A percentile compares a stretch with the other conserved stretches of the same genome.
phyloP scores from a whole-genome alignment of 2,888 invertebrate genomes.

The Meteorus cinctellus region DNA sequence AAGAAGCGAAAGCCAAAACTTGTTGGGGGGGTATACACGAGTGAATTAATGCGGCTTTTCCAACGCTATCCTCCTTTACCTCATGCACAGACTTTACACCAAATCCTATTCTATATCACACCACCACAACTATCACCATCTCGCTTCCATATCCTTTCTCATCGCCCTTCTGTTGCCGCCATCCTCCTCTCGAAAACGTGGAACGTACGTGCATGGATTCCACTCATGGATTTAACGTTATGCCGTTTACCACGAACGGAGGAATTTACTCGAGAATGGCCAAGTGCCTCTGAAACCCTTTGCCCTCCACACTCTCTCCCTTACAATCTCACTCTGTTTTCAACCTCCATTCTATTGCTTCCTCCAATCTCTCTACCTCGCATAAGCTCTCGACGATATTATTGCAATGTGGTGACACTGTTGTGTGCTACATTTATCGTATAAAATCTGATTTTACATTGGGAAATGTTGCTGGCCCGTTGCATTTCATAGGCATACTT shows the following conservation, averaged over 20 bases:
- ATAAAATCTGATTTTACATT: slow-evolving; percentile 51
- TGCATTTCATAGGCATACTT: neutral
- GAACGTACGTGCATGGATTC: slow-evolving; percentile 42
- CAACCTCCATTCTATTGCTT: slow-evolving; percentile 26
- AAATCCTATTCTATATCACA: slow-evolving; percentile 14
- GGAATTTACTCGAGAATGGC: slow-evolving; percentile 48
- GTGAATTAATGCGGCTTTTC: slow-evolving; percentile 39
- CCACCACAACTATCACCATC: neutral
- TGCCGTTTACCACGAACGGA: slow-evolving; percentile 46
- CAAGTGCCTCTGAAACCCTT: slow-evolving; percentile 31
- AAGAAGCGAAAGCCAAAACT: neutral
- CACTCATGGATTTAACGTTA: slow-evolving; percentile 50
- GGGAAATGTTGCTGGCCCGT: slow-evolving; percentile 3
- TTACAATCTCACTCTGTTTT: slow-evolving; percentile 21
- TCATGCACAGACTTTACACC: neutral
- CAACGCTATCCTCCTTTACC: slow-evolving; percentile 2
- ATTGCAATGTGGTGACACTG: slow-evolving; percentile 45
- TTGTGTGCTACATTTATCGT: slow-evolving; percentile 48
- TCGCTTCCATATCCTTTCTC: neutral
- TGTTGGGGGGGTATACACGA: slow-evolving; percentile 22
- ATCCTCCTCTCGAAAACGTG: slow-evolving; percentile 21
- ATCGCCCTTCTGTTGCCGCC: neutral
- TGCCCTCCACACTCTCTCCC: slow-evolving; percentile 23
- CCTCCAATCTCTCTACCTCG: slow-evolving; percentile 16
- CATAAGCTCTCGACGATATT: slow-evolving; percentile 55